Evolutionary conservation across 1,140 invertebrate genomes (phyloP), one percentile per base, ranked within the genome.

Genomic region (Solenopsis invicta): DNA sequence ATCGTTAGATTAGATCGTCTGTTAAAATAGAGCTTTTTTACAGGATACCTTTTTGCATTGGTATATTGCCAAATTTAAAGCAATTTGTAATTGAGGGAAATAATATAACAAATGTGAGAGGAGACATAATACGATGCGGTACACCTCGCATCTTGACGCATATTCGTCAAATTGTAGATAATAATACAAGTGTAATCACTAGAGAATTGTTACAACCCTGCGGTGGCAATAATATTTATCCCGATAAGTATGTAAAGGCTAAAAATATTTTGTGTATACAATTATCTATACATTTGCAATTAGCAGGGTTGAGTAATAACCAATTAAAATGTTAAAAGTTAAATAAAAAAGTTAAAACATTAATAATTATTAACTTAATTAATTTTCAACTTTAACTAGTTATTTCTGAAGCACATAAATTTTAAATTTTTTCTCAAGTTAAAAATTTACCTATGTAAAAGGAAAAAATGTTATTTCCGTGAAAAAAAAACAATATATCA

Each of bases 71-170:
- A 1, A 97, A 98, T 93, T 94, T 99, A 56, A 98, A 98, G 89
- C 97, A 97, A 78, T 96, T 99, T 59, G 96, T 97, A 85, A 96
- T 99, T 61, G 97, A 98, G 72, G 98, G 98, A 0, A 99, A 99
- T 95, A 97, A 97, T 88, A 95, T 99, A 87, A 96, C 97, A 90
- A 97, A 97, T 34, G 96, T 98, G 54, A 95, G 98, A 74, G 96
- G 97, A 69, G 98, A 98, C 93, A 97, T 98, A 62, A 95, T 98
- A 61, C 96, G 97, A 94, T 97, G 98, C 80, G 98, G 98, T 9
- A 98, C 98, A 1, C 95, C 96, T 54, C 96, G 98, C 80, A 97
- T 99, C 89, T 96, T 99, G 89, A 97, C 97, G 92, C 97, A 97
- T 93, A 95, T 99, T 45, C 95, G 97, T 1, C 98, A 98, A 67